Evolutionary conservation across 2,888 invertebrate species (phyloP).

Genomic region (Diadegma fenestrale): DNA sequence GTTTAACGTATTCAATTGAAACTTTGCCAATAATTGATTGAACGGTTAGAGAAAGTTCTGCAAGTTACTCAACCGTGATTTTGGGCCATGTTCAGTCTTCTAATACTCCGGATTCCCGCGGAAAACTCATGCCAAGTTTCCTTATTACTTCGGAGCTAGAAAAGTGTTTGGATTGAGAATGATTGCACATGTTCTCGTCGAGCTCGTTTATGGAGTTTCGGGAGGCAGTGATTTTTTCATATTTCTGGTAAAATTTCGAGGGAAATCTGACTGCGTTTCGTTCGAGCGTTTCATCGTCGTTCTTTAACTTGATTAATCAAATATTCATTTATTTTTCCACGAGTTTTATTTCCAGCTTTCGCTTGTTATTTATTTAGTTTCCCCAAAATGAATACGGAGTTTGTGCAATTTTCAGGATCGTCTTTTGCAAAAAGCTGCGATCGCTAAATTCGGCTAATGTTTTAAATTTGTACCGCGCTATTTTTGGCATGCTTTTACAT

Average conservation of each 20-base stretch:
- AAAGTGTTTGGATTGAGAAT: conserved; percentile 17
- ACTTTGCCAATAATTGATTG: not conserved
- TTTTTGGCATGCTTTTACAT: not conserved
- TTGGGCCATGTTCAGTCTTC: not conserved
- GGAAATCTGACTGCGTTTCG: not conserved
- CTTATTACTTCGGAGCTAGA: not conserved
- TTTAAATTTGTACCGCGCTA: not conserved
- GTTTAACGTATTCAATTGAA: not conserved
- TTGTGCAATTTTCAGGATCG: not conserved
- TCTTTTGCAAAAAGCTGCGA: not conserved
- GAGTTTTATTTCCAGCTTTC: not conserved
- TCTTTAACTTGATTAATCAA: not conserved
- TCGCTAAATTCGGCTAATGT: not conserved
- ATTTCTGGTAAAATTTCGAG: not conserved
- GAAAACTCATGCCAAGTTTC: not conserved
- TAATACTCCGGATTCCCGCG: not conserved
- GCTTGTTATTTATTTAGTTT: not conserved
- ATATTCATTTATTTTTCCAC: not conserved
- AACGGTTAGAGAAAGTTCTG: not conserved
- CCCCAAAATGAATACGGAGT: not conserved
- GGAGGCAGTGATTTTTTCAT: not conserved
- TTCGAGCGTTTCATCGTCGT: not conserved
- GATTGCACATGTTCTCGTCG: not conserved
- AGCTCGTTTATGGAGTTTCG: not conserved
- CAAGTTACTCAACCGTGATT: not conserved